Conservation (phyloP, 2,113 vertebrate species). For the Corynorhinus townsendii region DNA sequence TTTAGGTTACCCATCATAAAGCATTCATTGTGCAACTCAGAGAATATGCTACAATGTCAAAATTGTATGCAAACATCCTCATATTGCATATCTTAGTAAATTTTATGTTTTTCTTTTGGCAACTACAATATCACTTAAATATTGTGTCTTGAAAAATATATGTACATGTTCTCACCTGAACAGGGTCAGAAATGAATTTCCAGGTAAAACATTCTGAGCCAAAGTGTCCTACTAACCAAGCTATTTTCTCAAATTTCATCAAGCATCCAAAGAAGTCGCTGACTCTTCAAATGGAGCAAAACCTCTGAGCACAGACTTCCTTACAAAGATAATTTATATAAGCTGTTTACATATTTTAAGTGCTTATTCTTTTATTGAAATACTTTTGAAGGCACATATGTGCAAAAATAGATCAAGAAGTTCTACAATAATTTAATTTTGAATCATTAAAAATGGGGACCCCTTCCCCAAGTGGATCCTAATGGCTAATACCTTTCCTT, state of each 20-base stretch:
- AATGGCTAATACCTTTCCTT: not conserved
- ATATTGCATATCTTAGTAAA: conserved; percentile 20
- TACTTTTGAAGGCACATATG: not conserved
- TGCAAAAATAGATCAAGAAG: not conserved
- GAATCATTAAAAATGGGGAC: not conserved
- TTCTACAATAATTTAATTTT: not conserved
- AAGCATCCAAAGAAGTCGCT: not conserved
- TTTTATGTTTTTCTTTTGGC: not conserved
- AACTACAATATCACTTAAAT: conserved; percentile 18
- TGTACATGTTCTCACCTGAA: not conserved
- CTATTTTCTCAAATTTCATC: not conserved
- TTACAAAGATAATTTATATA: not conserved
- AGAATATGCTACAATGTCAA: not conserved
- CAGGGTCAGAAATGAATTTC: not conserved
- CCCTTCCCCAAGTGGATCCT: not conserved
- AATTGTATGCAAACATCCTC: conserved; percentile 28
- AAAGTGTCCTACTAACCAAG: not conserved
- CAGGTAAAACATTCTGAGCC: not conserved
- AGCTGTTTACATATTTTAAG: not conserved
- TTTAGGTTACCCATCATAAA: conserved; percentile 47
- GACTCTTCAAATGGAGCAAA: not conserved
- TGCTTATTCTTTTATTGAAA: not conserved
- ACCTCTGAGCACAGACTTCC: not conserved
- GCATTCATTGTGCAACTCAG: not conserved
- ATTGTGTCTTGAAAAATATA: not conserved